Evolutionary conservation across 2,888 invertebrate species (phyloP).

Genomic region (Andricus quercusramuli): DNA sequence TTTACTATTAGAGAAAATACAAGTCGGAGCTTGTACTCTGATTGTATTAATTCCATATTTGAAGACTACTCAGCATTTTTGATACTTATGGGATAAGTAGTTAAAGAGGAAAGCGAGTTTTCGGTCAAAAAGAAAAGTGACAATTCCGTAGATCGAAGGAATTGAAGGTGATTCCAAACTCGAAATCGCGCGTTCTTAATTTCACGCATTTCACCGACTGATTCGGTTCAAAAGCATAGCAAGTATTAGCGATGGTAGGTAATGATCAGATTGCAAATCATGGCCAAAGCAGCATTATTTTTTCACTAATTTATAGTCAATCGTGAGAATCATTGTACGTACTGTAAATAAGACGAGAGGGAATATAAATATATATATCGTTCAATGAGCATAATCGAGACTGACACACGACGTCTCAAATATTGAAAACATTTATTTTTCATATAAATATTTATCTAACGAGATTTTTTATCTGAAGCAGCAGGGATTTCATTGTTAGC

Average conservation of each 20-base stretch:
- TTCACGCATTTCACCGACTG: constrained; percentile 37
- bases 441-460: background rate
- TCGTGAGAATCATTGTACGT: constrained; percentile 60
- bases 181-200: constrained; percentile 25
- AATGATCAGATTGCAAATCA: constrained; percentile 54
- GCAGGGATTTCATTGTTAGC: constrained; percentile 1
- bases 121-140: background rate
- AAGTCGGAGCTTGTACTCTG: background rate
- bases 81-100: constrained; percentile 35
- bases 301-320: constrained; percentile 74
- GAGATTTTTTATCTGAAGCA: background rate
- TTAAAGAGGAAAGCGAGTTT: background rate
- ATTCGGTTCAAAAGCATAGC: constrained; percentile 26
- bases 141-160: constrained; percentile 8
- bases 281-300: constrained; percentile 78
- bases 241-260: constrained; percentile 41
- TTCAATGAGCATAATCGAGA: constrained; percentile 35
- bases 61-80: constrained; percentile 38
- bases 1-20: constrained; percentile 21
- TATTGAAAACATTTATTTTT: constrained; percentile 1
- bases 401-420: constrained; percentile 22
- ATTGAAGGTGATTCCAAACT: constrained; percentile 31
- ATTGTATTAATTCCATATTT: constrained; percentile 33
- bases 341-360: constrained; percentile 69
- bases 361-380: constrained; percentile 52